Evolutionary conservation across 2,797 vertebrate species (phyloP).

Genomic region (Schizothorax lantsangensis): DNA sequence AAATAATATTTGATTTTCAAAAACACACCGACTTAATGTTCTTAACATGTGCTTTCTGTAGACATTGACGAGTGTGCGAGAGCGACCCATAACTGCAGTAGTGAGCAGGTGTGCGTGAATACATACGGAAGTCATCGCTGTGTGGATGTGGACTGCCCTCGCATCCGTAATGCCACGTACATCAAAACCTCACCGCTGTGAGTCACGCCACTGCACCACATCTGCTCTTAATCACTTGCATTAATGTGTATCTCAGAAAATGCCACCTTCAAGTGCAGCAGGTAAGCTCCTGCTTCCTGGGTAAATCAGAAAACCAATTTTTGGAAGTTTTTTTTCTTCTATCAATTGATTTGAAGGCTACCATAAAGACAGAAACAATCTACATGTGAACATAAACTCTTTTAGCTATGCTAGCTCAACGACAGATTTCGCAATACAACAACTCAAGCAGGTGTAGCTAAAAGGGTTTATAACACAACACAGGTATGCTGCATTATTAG

Average conservation of each 20-base stretch:
- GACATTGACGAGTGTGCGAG: conserved; percentile 82
- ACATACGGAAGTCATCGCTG: conserved; percentile 83
- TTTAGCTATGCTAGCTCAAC: not conserved
- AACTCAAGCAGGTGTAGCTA: no score
- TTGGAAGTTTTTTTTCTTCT: not conserved
- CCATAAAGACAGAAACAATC: not conserved
- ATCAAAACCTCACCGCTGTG: conserved; percentile 85
- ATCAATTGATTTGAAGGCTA: not conserved
- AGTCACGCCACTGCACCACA: conserved; percentile 65
- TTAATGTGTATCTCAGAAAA: no score
- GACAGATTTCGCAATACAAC: not conserved
- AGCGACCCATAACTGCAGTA: conserved; percentile 79
- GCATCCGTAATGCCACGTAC: conserved; percentile 78
- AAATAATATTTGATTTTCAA: not conserved
- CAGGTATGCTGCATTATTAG: no score
- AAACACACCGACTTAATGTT: not conserved
- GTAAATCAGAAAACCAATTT: not conserved
- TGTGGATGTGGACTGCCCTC: conserved; percentile 79
- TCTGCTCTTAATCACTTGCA: not conserved
- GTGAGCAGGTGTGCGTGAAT: conserved; percentile 81
- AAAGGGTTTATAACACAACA: no score
- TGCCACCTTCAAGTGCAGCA: not conserved
- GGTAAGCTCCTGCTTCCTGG: not conserved
- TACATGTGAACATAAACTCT: not conserved
- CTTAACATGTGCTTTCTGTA: conserved; percentile 60